Percentiles rank a stretch among this genome's conserved stretches.
phyloP scores from a whole-genome alignment of 1,140 invertebrate species.

The Aleiodes sp. region DNA sequence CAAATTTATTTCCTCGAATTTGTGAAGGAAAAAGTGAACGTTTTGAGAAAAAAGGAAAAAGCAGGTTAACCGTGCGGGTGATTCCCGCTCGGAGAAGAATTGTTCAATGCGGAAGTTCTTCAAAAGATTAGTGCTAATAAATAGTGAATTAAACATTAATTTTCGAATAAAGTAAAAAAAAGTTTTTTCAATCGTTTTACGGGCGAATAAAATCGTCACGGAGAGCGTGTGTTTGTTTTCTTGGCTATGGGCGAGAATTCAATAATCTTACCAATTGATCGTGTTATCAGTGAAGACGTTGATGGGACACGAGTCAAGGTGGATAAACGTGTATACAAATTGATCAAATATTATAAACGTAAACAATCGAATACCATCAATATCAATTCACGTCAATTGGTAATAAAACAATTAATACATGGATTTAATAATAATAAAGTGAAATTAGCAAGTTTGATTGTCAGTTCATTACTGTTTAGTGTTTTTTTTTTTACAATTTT shows the following conservation, averaged over 20 bases:
- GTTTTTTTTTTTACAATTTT: background rate
- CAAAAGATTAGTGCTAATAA: too few relatives aligned
- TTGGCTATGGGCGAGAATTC: constrained; percentile 58
- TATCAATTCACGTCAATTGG: background rate
- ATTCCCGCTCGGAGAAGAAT: too few relatives aligned
- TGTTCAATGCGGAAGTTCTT: too few relatives aligned
- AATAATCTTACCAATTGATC: constrained; percentile 45
- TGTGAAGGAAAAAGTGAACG: too few relatives aligned
- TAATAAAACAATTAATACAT: background rate
- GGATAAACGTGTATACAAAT: background rate
- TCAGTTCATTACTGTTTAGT: background rate
- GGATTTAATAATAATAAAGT: background rate
- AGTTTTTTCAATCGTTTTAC: constrained; percentile 5
- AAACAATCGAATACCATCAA: background rate
- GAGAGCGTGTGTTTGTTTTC: constrained; percentile 34
- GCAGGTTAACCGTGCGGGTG: too few relatives aligned
- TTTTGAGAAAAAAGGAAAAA: too few relatives aligned
- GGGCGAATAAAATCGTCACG: constrained; percentile 32
- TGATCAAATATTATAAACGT: background rate
- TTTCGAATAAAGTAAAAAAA: background rate
- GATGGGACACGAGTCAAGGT: constrained; percentile 6
- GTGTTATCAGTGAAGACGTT: constrained; percentile 18
- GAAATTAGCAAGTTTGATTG: background rate
- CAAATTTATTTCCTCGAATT: too few relatives aligned
- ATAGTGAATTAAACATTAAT: background rate